These are phyloP conservation scores for Amphiura filiformis DNA, from an alignment of 35 echinoderm and acorn worm genomes.

Conservation along the genomic window DNA sequence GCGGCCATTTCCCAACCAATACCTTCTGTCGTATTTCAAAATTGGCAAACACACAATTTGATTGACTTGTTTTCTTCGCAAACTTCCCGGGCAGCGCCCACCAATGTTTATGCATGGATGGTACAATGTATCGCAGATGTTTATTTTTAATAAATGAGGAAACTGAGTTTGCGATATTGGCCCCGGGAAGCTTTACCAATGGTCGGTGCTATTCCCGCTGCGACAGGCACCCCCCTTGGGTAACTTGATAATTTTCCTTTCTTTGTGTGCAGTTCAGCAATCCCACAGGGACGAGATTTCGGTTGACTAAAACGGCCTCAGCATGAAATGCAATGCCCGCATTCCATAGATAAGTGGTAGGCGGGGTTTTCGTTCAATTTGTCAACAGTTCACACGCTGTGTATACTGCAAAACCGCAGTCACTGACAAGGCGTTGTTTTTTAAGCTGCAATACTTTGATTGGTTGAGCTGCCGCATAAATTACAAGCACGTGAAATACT, in stretches of 20 bases:
- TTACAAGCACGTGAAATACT: slow-evolving; percentile 54
- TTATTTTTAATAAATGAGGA: slow-evolving; percentile 82
- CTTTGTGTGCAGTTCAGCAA: slow-evolving; percentile 65
- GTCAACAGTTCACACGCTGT: slow-evolving; percentile 47
- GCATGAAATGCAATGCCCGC: slow-evolving; percentile 72
- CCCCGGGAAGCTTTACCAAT: slow-evolving; percentile 53
- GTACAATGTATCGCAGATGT: slow-evolving; percentile 75
- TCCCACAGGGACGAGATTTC: slow-evolving; percentile 58
- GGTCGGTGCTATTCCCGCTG: slow-evolving; percentile 51
- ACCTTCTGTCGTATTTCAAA: not conserved
- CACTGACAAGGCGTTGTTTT: slow-evolving; percentile 38
- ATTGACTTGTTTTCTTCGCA: slow-evolving; percentile 69
- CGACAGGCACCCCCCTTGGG: slow-evolving; percentile 53
- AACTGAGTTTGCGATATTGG: slow-evolving; percentile 42
- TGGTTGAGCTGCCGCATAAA: slow-evolving; percentile 27
- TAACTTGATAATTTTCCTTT: slow-evolving; percentile 77
- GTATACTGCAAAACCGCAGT: slow-evolving; percentile 22
- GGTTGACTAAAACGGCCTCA: slow-evolving; percentile 33
- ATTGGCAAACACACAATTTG: slow-evolving; percentile 44
- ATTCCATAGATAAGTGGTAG: slow-evolving; percentile 78
- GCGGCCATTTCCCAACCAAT: no score
- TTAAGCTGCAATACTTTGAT: slow-evolving; percentile 10
- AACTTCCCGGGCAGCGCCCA: slow-evolving; percentile 35
- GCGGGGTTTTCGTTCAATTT: slow-evolving; percentile 51
- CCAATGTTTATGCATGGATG: slow-evolving; percentile 43